Evolutionary conservation across 1,140 invertebrate species (phyloP), one percentile per base, ranked within the genome.

Genomic region (Bombyx mori): DNA sequence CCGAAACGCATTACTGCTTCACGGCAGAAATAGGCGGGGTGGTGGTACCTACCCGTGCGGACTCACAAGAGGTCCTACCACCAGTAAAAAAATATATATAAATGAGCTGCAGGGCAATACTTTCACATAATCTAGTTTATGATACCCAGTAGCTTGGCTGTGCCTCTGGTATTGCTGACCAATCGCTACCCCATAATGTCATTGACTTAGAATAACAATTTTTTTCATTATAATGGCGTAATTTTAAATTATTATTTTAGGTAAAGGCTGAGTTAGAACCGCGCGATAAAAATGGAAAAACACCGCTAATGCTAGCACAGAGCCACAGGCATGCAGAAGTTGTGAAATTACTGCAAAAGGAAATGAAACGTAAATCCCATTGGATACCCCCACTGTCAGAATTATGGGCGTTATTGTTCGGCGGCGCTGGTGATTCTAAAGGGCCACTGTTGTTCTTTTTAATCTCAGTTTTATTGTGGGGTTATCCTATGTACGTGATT

Each of bases 401-500:
- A 85, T 90, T 96, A 47, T 97, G 95, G 96, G 93, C 93, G n/a
- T 87, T 97, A 65, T 82, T 97, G 12, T 97, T 97, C 79, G 96
- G 96, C 8, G 94, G 94, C 42, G 94, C 95, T 8, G 96, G 95
- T 1, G 94, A 97, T 69, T 96, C 94, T 5, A 97, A 97, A 89
- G 93, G 93, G 45, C 95, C 96, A 0, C 78, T 97, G 2, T 80
- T 97, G 10, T 92, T 98, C 62, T 96, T 97, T 68, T 88, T 97
- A 62, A 90, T 94, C 47, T 96, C 94, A 6, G 93, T 97, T 6
- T 82, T 97, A 4, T 86, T 96, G 3, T 97, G 95, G 96, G 95
- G 94, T 22, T 97, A 98, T 80, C 96, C 96, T 0, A 96, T 97
- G 94, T 98, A 97, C 79, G 89, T 97, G 65, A 91, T 97, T 52